Evolutionary conservation across 1,140 invertebrate genomes (phyloP).

Genomic region (Heliconius melpomene): DNA sequence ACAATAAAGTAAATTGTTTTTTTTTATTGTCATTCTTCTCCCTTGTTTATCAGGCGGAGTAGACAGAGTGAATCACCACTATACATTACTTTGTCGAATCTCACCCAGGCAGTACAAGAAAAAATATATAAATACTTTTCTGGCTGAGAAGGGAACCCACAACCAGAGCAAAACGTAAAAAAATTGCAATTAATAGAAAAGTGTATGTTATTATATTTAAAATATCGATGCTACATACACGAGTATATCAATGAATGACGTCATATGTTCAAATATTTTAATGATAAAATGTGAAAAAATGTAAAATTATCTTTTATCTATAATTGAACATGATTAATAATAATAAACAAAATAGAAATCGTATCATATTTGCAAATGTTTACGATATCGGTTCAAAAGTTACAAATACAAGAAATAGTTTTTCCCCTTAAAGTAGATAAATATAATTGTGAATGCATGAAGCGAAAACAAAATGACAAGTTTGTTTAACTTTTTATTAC

Average conservation of each 20-base stretch:
- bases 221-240: neutral
- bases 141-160: too few relatives aligned
- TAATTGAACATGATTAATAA: neutral
- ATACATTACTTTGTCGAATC: too few relatives aligned
- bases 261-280: neutral
- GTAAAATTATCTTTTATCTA: neutral
- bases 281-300: neutral
- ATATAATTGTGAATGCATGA: too few relatives aligned
- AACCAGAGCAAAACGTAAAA: too few relatives aligned
- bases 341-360: too few relatives aligned
- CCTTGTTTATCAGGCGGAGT: too few relatives aligned
- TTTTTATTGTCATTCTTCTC: neutral
- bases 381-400: neutral
- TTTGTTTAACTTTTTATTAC: too few relatives aligned
- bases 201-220: neutral
- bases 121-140: too few relatives aligned
- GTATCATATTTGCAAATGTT: neutral
- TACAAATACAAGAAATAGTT: neutral
- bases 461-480: too few relatives aligned
- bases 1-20: neutral
- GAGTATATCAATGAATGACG: slow-evolving; percentile 1
- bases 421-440: neutral
- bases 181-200: neutral
- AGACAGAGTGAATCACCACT: too few relatives aligned
- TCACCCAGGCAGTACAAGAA: too few relatives aligned